phyloP scores from a whole-genome alignment of 2,888 invertebrate genomes.

The Drosophila quinaria region DNA sequence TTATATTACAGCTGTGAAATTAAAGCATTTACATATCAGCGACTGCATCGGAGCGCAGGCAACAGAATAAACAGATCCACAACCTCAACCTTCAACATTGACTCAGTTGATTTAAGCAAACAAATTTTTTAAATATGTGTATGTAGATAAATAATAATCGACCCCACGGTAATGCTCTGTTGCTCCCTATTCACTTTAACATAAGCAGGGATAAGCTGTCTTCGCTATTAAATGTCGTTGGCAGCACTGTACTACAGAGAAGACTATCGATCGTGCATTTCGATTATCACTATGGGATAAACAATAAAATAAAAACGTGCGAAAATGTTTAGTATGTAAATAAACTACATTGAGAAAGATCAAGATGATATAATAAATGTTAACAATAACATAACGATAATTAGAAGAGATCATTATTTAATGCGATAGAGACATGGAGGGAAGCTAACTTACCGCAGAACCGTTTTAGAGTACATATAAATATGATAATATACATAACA shows the following conservation, averaged over 20 bases:
- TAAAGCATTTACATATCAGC: constrained; percentile 69
- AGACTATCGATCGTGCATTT: neutral
- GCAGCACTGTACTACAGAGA: neutral
- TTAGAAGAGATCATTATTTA: too few relatives aligned
- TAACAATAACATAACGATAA: too few relatives aligned
- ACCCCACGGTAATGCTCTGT: constrained; percentile 5
- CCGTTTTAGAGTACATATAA: neutral
- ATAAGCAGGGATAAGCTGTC: neutral
- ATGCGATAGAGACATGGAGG: too few relatives aligned
- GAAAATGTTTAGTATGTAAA: too few relatives aligned
- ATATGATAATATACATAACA: neutral
- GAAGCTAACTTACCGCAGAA: too few relatives aligned
- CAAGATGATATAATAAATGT: too few relatives aligned
- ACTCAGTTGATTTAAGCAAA: constrained; percentile 24
- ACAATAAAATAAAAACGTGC: too few relatives aligned
- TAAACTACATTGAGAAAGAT: too few relatives aligned
- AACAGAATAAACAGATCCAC: constrained; percentile 33
- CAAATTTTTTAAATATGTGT: constrained; percentile 23
- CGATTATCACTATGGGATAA: neutral
- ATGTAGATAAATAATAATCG: constrained; percentile 6
- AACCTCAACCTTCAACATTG: constrained; percentile 27
- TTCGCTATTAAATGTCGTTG: neutral
- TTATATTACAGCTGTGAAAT: constrained; percentile 61
- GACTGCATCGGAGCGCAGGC: constrained; percentile 39
- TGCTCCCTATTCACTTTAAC: neutral